A percentile compares a stretch with the other conserved stretches of the same genome.
Evolutionary conservation across 2,797 vertebrate species (phyloP).

Genomic region (Brachymystax lenok): DNA sequence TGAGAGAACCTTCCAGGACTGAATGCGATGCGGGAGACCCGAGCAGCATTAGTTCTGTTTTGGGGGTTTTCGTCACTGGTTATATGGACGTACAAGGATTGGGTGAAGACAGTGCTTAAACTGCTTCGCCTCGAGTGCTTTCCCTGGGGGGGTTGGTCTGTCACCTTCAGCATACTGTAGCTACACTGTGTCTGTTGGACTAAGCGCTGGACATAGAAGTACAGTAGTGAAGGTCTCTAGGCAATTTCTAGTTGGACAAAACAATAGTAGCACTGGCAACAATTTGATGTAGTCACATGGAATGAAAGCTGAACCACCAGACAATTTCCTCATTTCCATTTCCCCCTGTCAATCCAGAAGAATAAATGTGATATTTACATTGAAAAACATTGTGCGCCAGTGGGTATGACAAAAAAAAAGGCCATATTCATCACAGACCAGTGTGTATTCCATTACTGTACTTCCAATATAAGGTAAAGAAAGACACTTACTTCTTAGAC

Average conservation of each 20-base stretch:
- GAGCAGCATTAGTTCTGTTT: too few relatives aligned
- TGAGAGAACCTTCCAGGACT: too few relatives aligned
- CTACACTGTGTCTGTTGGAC: not conserved
- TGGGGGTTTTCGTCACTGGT: too few relatives aligned
- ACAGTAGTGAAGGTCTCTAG: not conserved
- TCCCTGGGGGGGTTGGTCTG: not conserved
- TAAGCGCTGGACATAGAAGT: not conserved
- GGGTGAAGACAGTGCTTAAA: too few relatives aligned
- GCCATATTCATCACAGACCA: not conserved
- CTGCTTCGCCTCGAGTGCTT: too few relatives aligned
- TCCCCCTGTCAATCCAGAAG: not conserved
- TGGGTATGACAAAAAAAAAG: not conserved
- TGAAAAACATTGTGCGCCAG: not conserved
- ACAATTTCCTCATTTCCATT: not conserved
- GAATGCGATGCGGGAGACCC: too few relatives aligned
- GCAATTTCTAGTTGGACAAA: not conserved
- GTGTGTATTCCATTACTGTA: not conserved
- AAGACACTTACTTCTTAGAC: conserved; percentile 83
- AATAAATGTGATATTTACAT: not conserved
- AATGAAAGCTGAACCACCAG: not conserved
- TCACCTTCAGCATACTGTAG: not conserved
- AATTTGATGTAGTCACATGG: not conserved
- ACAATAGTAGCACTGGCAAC: not conserved
- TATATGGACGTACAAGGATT: too few relatives aligned
- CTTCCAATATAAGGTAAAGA: not conserved